Percentiles rank a stretch among this genome's conserved stretches.
Evolutionary conservation across 2,888 invertebrate genomes (phyloP).

Genomic region (Ichneumoninae sp.): DNA sequence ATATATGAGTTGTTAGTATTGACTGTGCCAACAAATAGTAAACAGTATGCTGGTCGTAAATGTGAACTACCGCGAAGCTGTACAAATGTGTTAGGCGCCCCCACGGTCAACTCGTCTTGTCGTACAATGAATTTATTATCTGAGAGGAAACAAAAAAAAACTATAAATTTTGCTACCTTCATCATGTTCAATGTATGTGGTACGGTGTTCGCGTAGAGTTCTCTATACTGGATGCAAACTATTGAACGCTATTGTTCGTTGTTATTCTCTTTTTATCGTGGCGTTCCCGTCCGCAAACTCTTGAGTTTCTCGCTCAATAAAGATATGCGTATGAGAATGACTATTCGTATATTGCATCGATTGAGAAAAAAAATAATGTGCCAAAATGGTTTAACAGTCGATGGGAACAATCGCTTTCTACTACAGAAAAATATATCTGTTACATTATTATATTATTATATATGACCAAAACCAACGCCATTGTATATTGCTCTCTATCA

Average conservation of each 20-base stretch:
- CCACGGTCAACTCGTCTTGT: neutral
- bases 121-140: slow-evolving; percentile 2
- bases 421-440: slow-evolving; percentile 4
- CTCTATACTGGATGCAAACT: slow-evolving; percentile 23
- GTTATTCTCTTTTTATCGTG: slow-evolving; percentile 37
- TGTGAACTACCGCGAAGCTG: slow-evolving; percentile 21
- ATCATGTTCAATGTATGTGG: neutral
- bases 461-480: slow-evolving; percentile 4
- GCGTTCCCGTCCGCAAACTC: slow-evolving; percentile 37
- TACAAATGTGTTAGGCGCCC: slow-evolving; percentile 31
- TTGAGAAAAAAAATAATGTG: slow-evolving; percentile 33
- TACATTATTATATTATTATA: slow-evolving; percentile 32
- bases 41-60: neutral
- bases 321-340: neutral
- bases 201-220: slow-evolving; percentile 10
- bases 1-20: neutral
- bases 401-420: slow-evolving; percentile 12
- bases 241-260: slow-evolving; percentile 39
- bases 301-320: slow-evolving; percentile 24
- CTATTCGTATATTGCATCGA: slow-evolving; percentile 19
- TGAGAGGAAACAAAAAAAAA: neutral
- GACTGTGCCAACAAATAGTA: neutral
- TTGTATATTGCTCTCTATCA: slow-evolving; percentile 26
- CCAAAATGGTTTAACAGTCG: slow-evolving; percentile 34
- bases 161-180: slow-evolving; percentile 1